phyloP scores from a whole-genome alignment of 2,113 vertebrate genomes.

The Laterallus jamaicensis region DNA sequence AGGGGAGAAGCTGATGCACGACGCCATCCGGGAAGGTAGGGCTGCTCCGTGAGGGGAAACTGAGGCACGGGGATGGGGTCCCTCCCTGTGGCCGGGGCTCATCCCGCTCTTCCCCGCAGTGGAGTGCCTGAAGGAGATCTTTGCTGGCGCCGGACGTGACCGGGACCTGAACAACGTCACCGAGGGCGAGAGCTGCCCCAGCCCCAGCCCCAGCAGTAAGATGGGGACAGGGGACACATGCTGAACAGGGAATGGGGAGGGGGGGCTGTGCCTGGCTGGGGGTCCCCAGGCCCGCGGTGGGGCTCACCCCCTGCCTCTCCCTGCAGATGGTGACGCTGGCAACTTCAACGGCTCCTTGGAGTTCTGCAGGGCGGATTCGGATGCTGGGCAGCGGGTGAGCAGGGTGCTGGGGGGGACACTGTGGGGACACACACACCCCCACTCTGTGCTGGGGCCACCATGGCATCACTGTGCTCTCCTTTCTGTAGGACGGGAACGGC shows the following conservation, averaged over 20 bases:
- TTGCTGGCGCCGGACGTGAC: conserved; percentile 76
- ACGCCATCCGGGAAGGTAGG: conserved; percentile 86
- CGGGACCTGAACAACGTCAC: conserved; percentile 57
- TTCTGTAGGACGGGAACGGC: conserved; percentile 85
- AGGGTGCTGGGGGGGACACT: rapidly evolving
- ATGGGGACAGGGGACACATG: background rate
- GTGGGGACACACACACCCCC: background rate
- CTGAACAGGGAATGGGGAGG: rapidly evolving
- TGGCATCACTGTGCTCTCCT: rapidly evolving
- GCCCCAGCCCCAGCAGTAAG: conserved; percentile 72
- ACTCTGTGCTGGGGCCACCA: rapidly evolving
- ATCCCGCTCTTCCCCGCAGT: conserved; percentile 54
- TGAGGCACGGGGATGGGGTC: background rate
- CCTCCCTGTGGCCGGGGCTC: background rate
- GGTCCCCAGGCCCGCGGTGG: rapidly evolving
- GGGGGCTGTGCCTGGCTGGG: background rate
- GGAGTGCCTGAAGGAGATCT: conserved; percentile 84
- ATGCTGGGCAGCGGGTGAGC: conserved; percentile 75
- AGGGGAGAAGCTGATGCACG: conserved; percentile 83
- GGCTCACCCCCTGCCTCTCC: background rate
- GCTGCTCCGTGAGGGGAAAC: background rate
- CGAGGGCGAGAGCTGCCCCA: conserved; percentile 39
- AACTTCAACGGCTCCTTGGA: conserved; percentile 81
- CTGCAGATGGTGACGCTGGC: conserved; percentile 79
- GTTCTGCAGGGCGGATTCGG: conserved; percentile 54